Evolutionary conservation across 2,888 invertebrate species (phyloP).

Genomic region (Osmoderma eremita): DNA sequence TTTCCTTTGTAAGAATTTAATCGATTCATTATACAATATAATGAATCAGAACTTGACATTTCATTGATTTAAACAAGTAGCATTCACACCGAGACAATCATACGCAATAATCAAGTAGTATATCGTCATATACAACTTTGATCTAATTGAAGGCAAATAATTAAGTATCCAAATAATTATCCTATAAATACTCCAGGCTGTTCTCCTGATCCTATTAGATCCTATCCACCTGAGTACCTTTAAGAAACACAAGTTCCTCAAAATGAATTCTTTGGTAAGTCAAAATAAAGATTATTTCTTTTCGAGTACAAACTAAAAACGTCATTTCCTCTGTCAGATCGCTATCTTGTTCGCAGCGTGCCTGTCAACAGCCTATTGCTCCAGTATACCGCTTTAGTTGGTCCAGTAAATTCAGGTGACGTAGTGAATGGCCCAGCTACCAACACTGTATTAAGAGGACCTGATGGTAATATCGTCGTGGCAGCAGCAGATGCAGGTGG

Average conservation of each 20-base stretch:
- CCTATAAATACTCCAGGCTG: constrained; percentile 41
- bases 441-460: constrained; percentile 47
- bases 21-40: no score
- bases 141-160: constrained; percentile 33
- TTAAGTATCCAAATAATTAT: constrained; percentile 21
- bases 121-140: constrained; percentile 19
- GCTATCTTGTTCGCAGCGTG: constrained; percentile 36
- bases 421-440: constrained; percentile 48
- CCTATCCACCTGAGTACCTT: constrained; percentile 6
- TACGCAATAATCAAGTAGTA: constrained; percentile 17
- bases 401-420: constrained; percentile 45
- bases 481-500: constrained; percentile 58
- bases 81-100: no score
- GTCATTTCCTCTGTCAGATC: constrained; percentile 18
- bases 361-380: constrained; percentile 40
- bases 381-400: constrained; percentile 47
- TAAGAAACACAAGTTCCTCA: constrained; percentile 42
- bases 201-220: constrained; percentile 3
- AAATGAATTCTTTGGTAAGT: constrained; percentile 52
- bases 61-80: no score
- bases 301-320: background rate
- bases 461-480: constrained; percentile 62
- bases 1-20: no score
- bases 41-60: no score
- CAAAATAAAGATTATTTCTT: background rate